phyloP scores from a whole-genome alignment of 2,113 vertebrate species.

The Xiphorhynchus elegans region DNA sequence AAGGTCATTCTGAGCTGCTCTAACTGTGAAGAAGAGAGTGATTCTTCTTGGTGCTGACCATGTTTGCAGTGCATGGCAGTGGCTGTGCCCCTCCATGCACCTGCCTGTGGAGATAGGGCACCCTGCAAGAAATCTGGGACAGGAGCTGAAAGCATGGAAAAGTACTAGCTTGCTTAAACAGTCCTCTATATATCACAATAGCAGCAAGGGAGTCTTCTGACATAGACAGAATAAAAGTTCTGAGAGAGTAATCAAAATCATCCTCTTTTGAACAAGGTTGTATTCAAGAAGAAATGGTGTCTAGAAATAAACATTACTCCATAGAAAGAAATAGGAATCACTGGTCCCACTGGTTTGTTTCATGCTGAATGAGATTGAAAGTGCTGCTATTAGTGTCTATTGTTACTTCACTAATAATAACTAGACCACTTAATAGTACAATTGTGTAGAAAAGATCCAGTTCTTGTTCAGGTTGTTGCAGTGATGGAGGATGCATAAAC shows the following conservation, averaged over 20 bases:
- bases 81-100: background rate
- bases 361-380: background rate
- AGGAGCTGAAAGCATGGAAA: background rate
- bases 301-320: background rate
- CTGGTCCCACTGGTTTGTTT: background rate
- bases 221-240: background rate
- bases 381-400: background rate
- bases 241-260: background rate
- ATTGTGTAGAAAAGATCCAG: background rate
- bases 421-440: background rate
- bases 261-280: background rate
- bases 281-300: background rate
- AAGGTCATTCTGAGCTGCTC: background rate
- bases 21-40: background rate
- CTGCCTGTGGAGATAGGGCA: fast-evolving
- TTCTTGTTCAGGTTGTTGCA: background rate
- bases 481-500: background rate
- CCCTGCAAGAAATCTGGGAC: background rate
- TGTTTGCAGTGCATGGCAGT: background rate
- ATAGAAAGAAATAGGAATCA: background rate
- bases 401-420: background rate
- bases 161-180: background rate
- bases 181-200: background rate
- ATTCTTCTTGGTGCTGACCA: background rate
- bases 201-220: background rate